Percentiles rank a stretch among this genome's conserved stretches.
Conservation (phyloP, 2,113 vertebrate genomes). For the Ellobius talpinus region DNA sequence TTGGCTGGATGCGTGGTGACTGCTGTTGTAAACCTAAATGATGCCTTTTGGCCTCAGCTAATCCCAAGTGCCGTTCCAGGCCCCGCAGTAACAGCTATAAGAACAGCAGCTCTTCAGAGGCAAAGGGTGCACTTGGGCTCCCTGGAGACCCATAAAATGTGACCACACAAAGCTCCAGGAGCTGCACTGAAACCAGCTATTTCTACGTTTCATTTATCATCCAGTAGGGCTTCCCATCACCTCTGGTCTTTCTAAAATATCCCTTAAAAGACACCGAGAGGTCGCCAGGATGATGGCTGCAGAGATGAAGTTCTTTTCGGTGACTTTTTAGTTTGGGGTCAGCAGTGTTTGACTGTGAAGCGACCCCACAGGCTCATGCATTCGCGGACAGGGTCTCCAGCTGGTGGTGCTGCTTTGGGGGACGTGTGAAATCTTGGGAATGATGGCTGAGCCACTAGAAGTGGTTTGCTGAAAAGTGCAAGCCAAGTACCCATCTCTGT, state of each 20-base stretch:
- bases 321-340: neutral
- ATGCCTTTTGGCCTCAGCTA: neutral
- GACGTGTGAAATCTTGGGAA: neutral
- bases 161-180: neutral
- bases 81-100: neutral
- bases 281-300: neutral
- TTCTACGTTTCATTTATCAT: neutral
- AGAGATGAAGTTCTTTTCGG: neutral
- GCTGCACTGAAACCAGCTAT: neutral
- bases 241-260: neutral
- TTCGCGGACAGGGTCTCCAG: neutral
- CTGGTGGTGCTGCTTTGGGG: neutral
- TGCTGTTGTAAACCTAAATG: neutral
- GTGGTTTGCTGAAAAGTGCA: too few species aligned
- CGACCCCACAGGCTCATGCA: too few species aligned
- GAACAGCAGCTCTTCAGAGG: neutral
- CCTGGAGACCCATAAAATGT: neutral
- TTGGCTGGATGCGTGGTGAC: neutral
- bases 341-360: neutral
- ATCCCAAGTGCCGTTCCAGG: neutral
- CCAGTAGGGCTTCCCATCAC: neutral
- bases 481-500: neutral
- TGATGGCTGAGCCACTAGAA: neutral
- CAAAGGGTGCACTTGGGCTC: neutral
- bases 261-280: slow-evolving; percentile 52